Percentiles rank a stretch among this genome's conserved stretches.
Conservation (phyloP, 1,140 invertebrate genomes). For the Tetragnatha versicolor region DNA sequence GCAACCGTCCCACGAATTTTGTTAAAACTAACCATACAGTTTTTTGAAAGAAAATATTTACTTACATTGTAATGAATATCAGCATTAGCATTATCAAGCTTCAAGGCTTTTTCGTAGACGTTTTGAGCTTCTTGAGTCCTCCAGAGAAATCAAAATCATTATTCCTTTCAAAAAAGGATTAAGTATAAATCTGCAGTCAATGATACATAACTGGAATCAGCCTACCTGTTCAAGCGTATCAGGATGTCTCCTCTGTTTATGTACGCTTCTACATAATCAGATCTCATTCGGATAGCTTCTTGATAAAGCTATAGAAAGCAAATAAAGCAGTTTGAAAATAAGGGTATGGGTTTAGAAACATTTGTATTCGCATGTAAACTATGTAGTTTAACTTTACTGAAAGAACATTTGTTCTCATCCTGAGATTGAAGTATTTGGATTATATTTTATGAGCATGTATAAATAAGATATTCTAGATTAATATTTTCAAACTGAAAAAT, state of each 20-base stretch:
- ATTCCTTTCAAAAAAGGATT: neutral
- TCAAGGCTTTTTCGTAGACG: conserved; percentile 89
- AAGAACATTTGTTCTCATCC: too few species aligned
- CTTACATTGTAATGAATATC: conserved; percentile 96
- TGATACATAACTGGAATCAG: neutral
- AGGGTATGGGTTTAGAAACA: too few species aligned
- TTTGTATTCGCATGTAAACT: too few species aligned
- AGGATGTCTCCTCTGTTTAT: conserved; percentile 96
- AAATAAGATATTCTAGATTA: too few species aligned
- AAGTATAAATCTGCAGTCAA: neutral
- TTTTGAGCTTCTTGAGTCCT: conserved; percentile 92
- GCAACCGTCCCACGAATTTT: too few species aligned
- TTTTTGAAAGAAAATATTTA: conserved; percentile 57
- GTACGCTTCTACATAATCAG: conserved; percentile 96
- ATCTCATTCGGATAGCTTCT: conserved; percentile 95
- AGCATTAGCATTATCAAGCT: conserved; percentile 92
- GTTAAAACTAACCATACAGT: too few species aligned
- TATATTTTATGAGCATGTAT: too few species aligned
- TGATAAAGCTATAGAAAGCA: conserved; percentile 71
- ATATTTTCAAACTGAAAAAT: too few species aligned
- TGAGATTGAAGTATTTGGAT: too few species aligned
- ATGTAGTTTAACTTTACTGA: neutral
- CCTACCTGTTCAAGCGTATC: conserved; percentile 80
- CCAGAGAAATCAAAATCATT: neutral
- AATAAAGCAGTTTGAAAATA: too few species aligned